Percentiles rank a stretch among this genome's conserved stretches.
Evolutionary conservation across 2,113 vertebrate genomes (phyloP).

Genomic region (Cyprinodon tularosa): DNA sequence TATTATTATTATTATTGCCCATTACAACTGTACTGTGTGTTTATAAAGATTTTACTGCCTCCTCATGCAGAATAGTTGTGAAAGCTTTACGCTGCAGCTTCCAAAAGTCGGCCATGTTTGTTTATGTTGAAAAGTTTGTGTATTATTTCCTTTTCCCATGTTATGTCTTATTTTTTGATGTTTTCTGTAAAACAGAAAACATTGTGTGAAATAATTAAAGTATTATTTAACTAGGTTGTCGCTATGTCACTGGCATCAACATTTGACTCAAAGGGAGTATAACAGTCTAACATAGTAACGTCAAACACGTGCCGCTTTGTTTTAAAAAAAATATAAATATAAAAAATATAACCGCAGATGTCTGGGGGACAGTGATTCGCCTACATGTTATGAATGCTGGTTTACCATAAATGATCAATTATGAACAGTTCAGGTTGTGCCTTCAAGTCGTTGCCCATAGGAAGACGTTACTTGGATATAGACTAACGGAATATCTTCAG

Average conservation of each 20-base stretch:
- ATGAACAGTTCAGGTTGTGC: too few species aligned
- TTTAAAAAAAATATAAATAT: too few species aligned
- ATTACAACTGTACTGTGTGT: slow-evolving; percentile 33
- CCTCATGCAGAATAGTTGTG: slow-evolving; percentile 24
- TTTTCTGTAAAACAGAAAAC: slow-evolving; percentile 56
- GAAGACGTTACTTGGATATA: too few species aligned
- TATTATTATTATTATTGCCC: slow-evolving; percentile 4
- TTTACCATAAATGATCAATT: too few species aligned
- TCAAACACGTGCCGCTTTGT: too few species aligned
- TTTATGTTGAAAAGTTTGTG: slow-evolving; percentile 36
- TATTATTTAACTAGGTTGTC: slow-evolving; percentile 45
- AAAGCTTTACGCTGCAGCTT: slow-evolving; percentile 16
- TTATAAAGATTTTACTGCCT: slow-evolving; percentile 46
- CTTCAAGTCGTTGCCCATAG: too few species aligned
- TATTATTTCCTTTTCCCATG: slow-evolving; percentile 32
- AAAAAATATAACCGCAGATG: too few species aligned
- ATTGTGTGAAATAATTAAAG: slow-evolving; percentile 62
- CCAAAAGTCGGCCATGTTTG: slow-evolving; percentile 16
- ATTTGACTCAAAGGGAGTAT: neutral
- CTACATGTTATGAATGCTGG: too few species aligned
- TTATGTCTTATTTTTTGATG: slow-evolving; percentile 49
- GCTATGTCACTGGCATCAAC: slow-evolving; percentile 1
- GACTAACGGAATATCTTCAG: too few species aligned
- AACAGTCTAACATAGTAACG: too few species aligned
- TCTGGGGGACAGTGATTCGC: too few species aligned